These are phyloP conservation scores for Scolanthus callimorphus DNA, from an alignment of 92 coral and sea anemone species.

Conservation along the genomic window DNA sequence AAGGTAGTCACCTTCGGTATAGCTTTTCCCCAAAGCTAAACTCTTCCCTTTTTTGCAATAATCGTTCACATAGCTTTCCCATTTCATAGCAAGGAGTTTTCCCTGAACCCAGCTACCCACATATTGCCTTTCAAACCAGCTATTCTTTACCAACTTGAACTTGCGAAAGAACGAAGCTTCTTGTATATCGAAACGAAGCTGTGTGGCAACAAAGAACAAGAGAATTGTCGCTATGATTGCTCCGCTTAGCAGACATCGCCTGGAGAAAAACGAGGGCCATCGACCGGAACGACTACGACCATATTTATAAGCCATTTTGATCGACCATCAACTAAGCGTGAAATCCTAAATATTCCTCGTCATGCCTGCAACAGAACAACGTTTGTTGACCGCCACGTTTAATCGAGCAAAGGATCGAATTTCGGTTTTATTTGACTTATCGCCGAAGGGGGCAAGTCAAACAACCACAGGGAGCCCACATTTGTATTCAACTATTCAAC, in stretches of 20 bases:
- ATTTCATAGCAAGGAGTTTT: conserved; percentile 33
- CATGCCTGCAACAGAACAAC: too few species aligned
- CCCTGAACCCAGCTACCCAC: conserved; percentile 51
- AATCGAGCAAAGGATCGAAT: too few species aligned
- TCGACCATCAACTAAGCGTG: too few species aligned
- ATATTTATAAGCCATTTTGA: not conserved
- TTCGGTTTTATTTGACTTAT: too few species aligned
- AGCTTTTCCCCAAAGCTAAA: conserved; percentile 41
- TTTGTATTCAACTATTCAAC: too few species aligned
- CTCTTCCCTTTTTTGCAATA: conserved; percentile 44
- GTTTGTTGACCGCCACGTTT: too few species aligned
- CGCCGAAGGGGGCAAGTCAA: too few species aligned
- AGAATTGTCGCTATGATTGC: not conserved
- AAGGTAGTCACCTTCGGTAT: conserved; percentile 33
- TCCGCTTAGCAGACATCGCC: conserved; percentile 11
- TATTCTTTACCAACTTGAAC: conserved; percentile 40
- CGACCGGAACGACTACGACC: conserved; percentile 1
- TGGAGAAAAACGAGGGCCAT: not conserved
- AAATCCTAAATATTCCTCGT: too few species aligned
- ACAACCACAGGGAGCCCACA: too few species aligned
- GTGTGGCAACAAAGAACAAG: conserved; percentile 15
- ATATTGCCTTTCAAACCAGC: conserved; percentile 50
- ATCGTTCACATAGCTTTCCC: conserved; percentile 53
- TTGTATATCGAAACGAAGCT: conserved; percentile 35
- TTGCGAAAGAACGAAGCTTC: conserved; percentile 56